Evolutionary conservation across 2,797 vertebrate species (phyloP).

Genomic region (Phataginus tetradactyla): DNA sequence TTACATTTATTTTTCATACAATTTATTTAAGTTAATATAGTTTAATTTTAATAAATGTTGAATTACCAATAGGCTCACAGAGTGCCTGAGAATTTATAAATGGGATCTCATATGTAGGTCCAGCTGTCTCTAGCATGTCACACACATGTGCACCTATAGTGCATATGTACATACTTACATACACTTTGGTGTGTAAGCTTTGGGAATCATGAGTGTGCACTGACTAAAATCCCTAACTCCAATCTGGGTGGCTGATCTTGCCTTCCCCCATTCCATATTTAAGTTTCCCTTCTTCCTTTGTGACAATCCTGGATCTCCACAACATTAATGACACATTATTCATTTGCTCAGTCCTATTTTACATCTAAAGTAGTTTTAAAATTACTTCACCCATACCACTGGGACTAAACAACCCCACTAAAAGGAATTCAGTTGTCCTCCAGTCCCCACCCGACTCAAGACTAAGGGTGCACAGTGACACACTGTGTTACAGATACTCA

Average conservation of each 20-base stretch:
- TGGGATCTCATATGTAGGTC: background rate
- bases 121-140: background rate
- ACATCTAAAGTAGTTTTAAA: background rate
- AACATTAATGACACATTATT: background rate
- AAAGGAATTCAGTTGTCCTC: background rate
- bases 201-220: background rate
- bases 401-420: background rate
- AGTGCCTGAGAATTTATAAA: background rate
- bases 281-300: background rate
- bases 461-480: background rate
- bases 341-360: background rate
- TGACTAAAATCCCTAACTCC: background rate
- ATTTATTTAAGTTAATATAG: background rate
- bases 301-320: background rate
- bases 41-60: background rate
- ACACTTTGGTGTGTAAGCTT: background rate
- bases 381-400: background rate
- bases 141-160: background rate
- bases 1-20: background rate
- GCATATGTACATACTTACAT: fast-evolving
- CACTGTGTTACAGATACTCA: too few species aligned
- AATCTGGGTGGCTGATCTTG: fast-evolving
- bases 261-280: background rate
- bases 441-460: background rate
- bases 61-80: background rate